Evolutionary conservation across 2,888 invertebrate species (phyloP), one percentile per base, ranked within the genome.

Genomic region (Cataglyphis rosenhaueri): DNA sequence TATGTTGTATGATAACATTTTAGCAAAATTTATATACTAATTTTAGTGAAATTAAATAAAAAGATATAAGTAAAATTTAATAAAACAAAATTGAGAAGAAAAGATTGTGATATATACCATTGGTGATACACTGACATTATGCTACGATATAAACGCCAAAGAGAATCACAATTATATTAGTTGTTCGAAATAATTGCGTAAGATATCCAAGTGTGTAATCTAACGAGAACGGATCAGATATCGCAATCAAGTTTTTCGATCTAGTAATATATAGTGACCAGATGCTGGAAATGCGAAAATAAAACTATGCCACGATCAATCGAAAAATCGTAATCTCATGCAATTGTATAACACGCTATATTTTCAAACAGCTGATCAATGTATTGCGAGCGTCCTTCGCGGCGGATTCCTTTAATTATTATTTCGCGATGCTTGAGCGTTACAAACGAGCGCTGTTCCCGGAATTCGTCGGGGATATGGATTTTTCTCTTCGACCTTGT

Each of bases 401-500:
- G 9, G 35, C 9, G 32, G 15, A 74, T 64, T 75, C 21, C 8
- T 75, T 18, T 48, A 64, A 64, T 74, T 48, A 62, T 75, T 48
- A 21, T 48, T 9, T 32, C 6, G 35, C 21, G 48, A 18, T 48
- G 32, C 3, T 21, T 2, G 1, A 48, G 35, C 10, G 18, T 29
- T 44, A 6, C 18, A 62, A 64, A 52, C 25, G 25, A 75, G 35
- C 21, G 10, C 32, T 38, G 25, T 32, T 62, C 44, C 32, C 21
- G 48, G 59, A 73, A 73, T 61, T 73, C 41, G 41, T 73, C 41
- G 41, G 41, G 8, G 41, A 59, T 73, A 73, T 73, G 29, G 73
- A 73, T 73, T 73, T 73, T 73, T 61, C 29, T 32, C 73, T 29
- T 73, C n/a, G 73, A 41, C 73, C 73, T 73, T 73, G 73, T 73